These are phyloP conservation scores for Pituophis catenifer DNA, from an alignment of 2,113 vertebrate genomes.

Conservation along the genomic window DNA sequence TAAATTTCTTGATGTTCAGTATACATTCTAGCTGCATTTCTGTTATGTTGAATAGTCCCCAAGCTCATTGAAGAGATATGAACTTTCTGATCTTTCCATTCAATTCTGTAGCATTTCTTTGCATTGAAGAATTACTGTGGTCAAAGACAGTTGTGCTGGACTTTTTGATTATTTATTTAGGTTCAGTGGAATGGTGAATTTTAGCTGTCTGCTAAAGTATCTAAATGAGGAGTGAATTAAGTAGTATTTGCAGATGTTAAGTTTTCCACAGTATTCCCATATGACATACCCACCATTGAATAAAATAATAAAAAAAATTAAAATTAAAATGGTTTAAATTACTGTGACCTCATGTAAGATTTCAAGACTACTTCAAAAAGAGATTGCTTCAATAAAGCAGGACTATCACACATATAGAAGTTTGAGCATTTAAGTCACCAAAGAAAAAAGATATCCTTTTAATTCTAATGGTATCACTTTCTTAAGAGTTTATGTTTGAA, in stretches of 20 bases:
- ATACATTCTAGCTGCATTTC: not conserved
- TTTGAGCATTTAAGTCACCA: not conserved
- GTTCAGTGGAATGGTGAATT: not conserved
- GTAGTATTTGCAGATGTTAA: not conserved
- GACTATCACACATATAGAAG: not conserved
- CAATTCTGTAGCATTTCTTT: not conserved
- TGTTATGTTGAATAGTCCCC: not conserved
- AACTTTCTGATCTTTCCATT: not conserved
- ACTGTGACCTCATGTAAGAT: not conserved
- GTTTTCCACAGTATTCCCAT: not conserved
- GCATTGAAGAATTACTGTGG: not conserved
- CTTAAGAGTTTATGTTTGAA: not conserved
- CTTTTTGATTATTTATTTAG: not conserved
- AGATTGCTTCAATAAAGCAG: not conserved
- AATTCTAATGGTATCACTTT: not conserved
- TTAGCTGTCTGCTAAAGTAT: not conserved
- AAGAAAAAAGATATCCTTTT: not conserved
- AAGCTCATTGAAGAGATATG: not conserved
- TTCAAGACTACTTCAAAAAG: not conserved
- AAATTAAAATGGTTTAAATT: not conserved
- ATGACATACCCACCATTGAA: not conserved
- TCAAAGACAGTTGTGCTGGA: not conserved
- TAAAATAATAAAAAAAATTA: not conserved
- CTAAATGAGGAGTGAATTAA: not conserved
- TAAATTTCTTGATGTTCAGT: not conserved